Evolutionary conservation across 2,113 vertebrate genomes (phyloP), one percentile per base, ranked within the genome.

Genomic region (Pluvianellus socialis): DNA sequence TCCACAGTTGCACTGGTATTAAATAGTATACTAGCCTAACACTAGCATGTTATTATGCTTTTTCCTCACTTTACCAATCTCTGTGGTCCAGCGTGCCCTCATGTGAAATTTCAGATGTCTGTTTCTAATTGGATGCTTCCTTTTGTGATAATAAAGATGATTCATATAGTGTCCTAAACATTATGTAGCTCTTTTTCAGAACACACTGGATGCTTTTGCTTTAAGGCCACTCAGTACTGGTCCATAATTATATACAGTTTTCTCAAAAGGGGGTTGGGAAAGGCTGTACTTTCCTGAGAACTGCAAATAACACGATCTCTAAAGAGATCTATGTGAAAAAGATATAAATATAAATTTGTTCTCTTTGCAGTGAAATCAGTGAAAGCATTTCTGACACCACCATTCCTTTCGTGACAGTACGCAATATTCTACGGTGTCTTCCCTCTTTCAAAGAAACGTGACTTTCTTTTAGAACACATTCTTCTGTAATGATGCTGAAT

Each of bases 101-200:
- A 70, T 14, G 72, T 0, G 1, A 83, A 86, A 91, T 79, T 92
- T 93, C 76, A 75, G 47, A 65, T 58, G 52, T 53, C 27, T 94
- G 24, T 42, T 96, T 84, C 73, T 89, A 95, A 92, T 70, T 82
- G 53, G 66, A 82, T 86, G 13, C 62, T 97, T 96, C 84, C 86
- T 91, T 92, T 76, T 77, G 22, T 70, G 66, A 89, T 44, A 83
- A 75, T 38, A 89, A 92, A 91, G 27, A 61, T 81, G 33, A 92
- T 68, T 75, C 53, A 81, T 72, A 44, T 23, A 75, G 55, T 53
- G 10, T 68, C 55, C 40, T 91, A 92, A 91, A 81, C 15, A n/a
- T 63, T 67, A 75, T 20, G 10, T 22, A n/a, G 12, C 12, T 22
- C 44, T 47, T 79, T 81, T 90, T 73, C 68, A 79, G 80, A 92